Percentiles rank a stretch among this genome's conserved stretches.
phyloP scores from a whole-genome alignment of 1,140 invertebrate species.

The Bombyx mori region ASM3026992v2 NC_085119.1:6599001-6599500 shows the following conservation, averaged over 20 bases:
- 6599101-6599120: no score
- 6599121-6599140: no score
- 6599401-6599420: constrained; percentile 24
- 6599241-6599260: constrained; percentile 9
- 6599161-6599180: no score
- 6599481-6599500: constrained; percentile 43
- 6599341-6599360: constrained; percentile 40
- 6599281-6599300: constrained; percentile 33
- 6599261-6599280: constrained; percentile 22
- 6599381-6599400: constrained; percentile 39
- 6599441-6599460: constrained; percentile 8
- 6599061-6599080: no score
- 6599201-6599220: not conserved
- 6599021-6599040: no score
- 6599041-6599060: no score
- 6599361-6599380: constrained; percentile 40
- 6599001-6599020: no score
- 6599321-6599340: constrained; percentile 38
- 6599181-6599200: not conserved
- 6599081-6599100: no score
- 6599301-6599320: constrained; percentile 39
- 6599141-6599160: no score
- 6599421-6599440: constrained; percentile 14
- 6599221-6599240: constrained; percentile 3
- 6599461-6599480: constrained; percentile 5